Evolutionary conservation across 2,113 vertebrate species (phyloP).

Genomic region (Haliaeetus leucogaster): DNA sequence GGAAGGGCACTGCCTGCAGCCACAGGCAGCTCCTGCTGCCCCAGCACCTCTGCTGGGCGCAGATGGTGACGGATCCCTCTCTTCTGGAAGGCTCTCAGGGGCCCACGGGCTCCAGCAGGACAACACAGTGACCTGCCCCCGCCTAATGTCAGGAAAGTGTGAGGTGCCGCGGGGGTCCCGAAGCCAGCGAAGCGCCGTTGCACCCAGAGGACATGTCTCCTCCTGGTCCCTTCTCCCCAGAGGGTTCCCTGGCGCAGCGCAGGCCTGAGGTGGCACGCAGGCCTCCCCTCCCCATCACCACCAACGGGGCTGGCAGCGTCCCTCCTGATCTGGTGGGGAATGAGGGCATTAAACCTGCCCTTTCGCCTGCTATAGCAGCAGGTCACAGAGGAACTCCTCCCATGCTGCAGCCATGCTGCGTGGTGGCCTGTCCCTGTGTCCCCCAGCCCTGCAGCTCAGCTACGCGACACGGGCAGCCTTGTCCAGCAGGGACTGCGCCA

Average conservation of each 20-base stretch:
- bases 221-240: neutral
- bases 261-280: neutral
- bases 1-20: neutral
- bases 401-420: fast-evolving
- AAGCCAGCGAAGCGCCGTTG: fast-evolving
- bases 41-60: neutral
- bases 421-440: neutral
- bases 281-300: neutral
- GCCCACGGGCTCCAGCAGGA: neutral
- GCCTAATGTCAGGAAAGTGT: neutral
- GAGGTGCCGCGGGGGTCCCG: neutral
- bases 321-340: neutral
- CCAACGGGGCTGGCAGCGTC: fast-evolving
- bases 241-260: fast-evolving
- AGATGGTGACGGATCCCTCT: fast-evolving
- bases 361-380: fast-evolving
- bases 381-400: neutral
- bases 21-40: neutral
- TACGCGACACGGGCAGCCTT: fast-evolving
- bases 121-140: fast-evolving
- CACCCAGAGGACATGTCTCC: neutral
- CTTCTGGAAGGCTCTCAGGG: neutral
- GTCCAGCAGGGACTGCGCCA: fast-evolving
- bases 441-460: fast-evolving
- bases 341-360: neutral